Conservation (phyloP, 1,140 invertebrate genomes). For the Caenorhabditis inopinata region DNA sequence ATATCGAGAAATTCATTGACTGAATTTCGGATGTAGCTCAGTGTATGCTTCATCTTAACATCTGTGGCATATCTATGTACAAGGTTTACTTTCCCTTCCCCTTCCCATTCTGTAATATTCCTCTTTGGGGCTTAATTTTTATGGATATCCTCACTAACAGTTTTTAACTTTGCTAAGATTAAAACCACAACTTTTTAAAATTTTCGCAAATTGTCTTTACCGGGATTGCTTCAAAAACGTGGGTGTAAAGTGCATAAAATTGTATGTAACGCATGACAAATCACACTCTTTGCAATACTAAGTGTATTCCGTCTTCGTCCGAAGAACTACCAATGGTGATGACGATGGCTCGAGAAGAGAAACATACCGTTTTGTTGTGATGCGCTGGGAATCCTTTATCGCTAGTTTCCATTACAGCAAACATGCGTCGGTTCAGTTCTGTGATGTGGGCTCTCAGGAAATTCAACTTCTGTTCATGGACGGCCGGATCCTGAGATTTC, state of each 20-base stretch:
- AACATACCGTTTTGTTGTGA: slow-evolving; percentile 37
- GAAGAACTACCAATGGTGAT: background rate
- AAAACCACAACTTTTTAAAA: no score
- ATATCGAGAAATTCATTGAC: no score
- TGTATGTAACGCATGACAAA: background rate
- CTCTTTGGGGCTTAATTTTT: no score
- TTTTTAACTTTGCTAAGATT: no score
- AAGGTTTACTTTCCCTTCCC: no score
- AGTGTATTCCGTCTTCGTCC: background rate
- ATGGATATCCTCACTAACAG: no score
- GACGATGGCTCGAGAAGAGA: background rate
- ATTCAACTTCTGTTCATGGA: slow-evolving; percentile 63
- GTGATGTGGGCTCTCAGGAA: slow-evolving; percentile 62
- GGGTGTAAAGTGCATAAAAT: slow-evolving; percentile 10
- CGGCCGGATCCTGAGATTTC: slow-evolving; percentile 60
- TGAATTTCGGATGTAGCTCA: no score
- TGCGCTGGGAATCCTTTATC: slow-evolving; percentile 52
- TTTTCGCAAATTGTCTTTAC: no score
- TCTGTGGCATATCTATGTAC: no score
- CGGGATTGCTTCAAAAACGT: background rate
- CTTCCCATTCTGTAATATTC: no score
- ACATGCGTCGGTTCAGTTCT: slow-evolving; percentile 60
- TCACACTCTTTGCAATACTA: background rate
- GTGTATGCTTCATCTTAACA: no score
- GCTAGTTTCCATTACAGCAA: slow-evolving; percentile 48